phyloP scores from a whole-genome alignment of 2,888 invertebrate genomes.

The Barypeithes pellucidus region DNA sequence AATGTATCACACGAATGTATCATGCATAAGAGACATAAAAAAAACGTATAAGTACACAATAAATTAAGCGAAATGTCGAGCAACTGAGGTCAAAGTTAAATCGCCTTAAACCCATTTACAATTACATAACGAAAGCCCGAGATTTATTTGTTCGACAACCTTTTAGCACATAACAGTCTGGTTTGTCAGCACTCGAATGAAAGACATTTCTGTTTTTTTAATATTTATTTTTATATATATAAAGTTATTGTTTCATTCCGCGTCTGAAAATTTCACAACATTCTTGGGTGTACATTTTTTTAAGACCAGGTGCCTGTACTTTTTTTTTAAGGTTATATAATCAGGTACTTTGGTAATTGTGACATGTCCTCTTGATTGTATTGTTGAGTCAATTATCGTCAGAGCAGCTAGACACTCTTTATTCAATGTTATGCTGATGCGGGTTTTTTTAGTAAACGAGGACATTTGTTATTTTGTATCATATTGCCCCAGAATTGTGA shows the following conservation, averaged over 20 bases:
- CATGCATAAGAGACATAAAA: background rate
- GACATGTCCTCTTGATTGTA: background rate
- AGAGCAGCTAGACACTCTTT: no score
- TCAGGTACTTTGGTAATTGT: background rate
- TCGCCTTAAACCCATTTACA: background rate
- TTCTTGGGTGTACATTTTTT: background rate
- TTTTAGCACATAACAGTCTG: constrained; percentile 18
- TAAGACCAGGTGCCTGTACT: background rate
- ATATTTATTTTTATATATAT: constrained; percentile 17
- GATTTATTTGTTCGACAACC: constrained; percentile 11
- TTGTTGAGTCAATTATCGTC: background rate
- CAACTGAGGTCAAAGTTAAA: constrained; percentile 20
- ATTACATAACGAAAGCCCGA: background rate
- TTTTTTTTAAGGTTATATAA: constrained; percentile 15
- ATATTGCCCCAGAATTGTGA: no score
- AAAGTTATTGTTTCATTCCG: constrained; percentile 8
- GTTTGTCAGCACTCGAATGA: constrained; percentile 25
- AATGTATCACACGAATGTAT: background rate
- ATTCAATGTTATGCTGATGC: no score
- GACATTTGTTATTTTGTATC: no score
- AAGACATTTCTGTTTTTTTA: constrained; percentile 24
- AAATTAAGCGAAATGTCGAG: constrained; percentile 9
- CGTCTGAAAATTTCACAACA: background rate
- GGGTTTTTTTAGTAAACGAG: no score
- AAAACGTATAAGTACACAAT: constrained; percentile 3